Evolutionary conservation across 2,113 vertebrate species (phyloP).

Genomic region (Erythrolamprus reginae): DNA sequence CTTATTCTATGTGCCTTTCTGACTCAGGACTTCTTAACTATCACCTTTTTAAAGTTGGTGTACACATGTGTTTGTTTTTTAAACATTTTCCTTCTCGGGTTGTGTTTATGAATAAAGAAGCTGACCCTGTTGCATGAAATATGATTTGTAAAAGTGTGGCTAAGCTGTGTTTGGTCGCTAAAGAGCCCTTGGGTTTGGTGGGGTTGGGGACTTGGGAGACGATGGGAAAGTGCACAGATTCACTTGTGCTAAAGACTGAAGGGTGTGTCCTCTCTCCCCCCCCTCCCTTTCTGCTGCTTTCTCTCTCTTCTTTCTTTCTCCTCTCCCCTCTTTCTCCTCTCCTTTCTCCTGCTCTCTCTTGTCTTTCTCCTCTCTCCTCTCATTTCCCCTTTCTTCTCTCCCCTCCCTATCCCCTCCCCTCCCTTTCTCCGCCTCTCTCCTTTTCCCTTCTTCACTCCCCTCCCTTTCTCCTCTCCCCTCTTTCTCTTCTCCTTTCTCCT

Average conservation of each 20-base stretch:
- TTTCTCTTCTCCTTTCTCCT: too few species aligned
- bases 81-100: constrained; percentile 46
- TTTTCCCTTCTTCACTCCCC: too few species aligned
- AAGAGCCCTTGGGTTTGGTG: background rate
- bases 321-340: too few species aligned
- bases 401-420: too few species aligned
- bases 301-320: too few species aligned
- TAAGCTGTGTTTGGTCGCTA: constrained; percentile 28
- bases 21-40: constrained; percentile 61
- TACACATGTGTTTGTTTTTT: constrained; percentile 42
- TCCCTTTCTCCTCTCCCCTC: too few species aligned
- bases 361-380: too few species aligned
- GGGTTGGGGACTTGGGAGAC: background rate
- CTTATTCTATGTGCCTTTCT: constrained; percentile 64
- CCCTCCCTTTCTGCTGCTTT: too few species aligned
- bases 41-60: constrained; percentile 43
- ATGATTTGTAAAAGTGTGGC: constrained; percentile 60
- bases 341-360: too few species aligned
- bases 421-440: too few species aligned
- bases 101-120: constrained; percentile 54
- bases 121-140: constrained; percentile 61
- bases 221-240: background rate
- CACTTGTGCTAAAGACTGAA: background rate
- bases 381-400: too few species aligned
- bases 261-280: background rate